Evolutionary conservation across 1,140 invertebrate species (phyloP).

Genomic region (Drosophila orosa): DNA sequence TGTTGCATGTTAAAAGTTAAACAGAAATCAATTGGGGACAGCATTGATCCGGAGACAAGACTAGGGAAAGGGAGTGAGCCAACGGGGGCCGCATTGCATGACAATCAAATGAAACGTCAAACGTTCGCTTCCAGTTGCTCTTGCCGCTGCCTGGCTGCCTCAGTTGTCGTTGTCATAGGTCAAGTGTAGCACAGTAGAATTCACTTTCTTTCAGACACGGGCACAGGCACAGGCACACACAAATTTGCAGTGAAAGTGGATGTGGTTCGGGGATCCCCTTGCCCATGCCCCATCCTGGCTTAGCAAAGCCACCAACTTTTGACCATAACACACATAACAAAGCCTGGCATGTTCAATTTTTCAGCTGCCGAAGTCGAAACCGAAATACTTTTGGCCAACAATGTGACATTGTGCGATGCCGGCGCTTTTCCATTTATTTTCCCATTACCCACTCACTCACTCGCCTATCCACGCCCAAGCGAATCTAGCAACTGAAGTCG

Average conservation of each 20-base stretch:
- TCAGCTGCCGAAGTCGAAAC: slow-evolving; percentile 22
- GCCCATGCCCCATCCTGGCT: background rate
- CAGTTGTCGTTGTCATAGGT: slow-evolving; percentile 73
- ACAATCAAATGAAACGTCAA: slow-evolving; percentile 81
- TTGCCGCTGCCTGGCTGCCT: slow-evolving; percentile 34
- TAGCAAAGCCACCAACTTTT: slow-evolving; percentile 43
- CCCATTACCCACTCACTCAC: slow-evolving; percentile 43
- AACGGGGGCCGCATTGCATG: slow-evolving; percentile 55
- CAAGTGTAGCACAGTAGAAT: slow-evolving; percentile 82
- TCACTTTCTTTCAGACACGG: slow-evolving; percentile 73
- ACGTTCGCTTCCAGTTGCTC: slow-evolving; percentile 42
- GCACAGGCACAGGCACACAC: slow-evolving; percentile 46
- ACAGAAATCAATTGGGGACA: slow-evolving; percentile 80
- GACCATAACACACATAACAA: slow-evolving; percentile 64
- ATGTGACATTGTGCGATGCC: slow-evolving; percentile 69
- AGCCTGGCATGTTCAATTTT: slow-evolving; percentile 38
- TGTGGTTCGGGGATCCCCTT: slow-evolving; percentile 29
- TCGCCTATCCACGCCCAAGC: slow-evolving; percentile 50
- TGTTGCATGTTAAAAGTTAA: slow-evolving; percentile 79
- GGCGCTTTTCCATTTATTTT: slow-evolving; percentile 48
- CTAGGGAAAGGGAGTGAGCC: slow-evolving; percentile 32
- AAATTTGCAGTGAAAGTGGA: slow-evolving; percentile 77
- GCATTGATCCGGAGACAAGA: slow-evolving; percentile 70
- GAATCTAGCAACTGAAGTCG: slow-evolving; percentile 29
- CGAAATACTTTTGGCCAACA: slow-evolving; percentile 64